phyloP scores from a whole-genome alignment of 2,797 vertebrate species.

The Anomalospiza imberbis region DNA sequence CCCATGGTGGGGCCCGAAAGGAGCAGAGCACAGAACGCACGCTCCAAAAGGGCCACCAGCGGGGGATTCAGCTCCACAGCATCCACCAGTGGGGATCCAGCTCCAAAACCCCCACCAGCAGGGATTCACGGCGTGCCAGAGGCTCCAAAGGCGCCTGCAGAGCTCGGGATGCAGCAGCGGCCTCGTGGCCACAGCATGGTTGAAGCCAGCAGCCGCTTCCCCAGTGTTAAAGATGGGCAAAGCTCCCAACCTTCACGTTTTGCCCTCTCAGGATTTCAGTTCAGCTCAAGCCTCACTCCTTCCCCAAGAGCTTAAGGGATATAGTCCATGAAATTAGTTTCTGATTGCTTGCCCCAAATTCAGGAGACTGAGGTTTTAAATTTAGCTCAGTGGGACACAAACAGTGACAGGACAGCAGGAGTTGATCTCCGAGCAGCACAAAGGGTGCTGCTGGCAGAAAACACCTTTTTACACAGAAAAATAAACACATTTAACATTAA shows the following conservation, averaged over 20 bases:
- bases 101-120: neutral
- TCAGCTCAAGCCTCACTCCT: neutral
- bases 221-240: accelerated
- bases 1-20: neutral
- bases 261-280: neutral
- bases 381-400: neutral
- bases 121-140: accelerated
- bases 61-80: neutral
- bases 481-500: neutral
- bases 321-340: neutral
- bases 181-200: accelerated
- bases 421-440: neutral
- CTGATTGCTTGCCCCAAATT: neutral
- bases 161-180: neutral
- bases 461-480: accelerated
- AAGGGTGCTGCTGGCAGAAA: neutral
- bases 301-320: neutral
- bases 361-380: neutral
- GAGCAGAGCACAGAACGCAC: neutral
- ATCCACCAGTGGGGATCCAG: neutral
- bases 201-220: neutral
- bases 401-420: accelerated
- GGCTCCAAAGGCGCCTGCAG: neutral
- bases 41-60: neutral
- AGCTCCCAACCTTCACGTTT: accelerated